Evolutionary conservation across 2,797 vertebrate species (phyloP).

Genomic region (Ambastaia sidthimunki): DNA sequence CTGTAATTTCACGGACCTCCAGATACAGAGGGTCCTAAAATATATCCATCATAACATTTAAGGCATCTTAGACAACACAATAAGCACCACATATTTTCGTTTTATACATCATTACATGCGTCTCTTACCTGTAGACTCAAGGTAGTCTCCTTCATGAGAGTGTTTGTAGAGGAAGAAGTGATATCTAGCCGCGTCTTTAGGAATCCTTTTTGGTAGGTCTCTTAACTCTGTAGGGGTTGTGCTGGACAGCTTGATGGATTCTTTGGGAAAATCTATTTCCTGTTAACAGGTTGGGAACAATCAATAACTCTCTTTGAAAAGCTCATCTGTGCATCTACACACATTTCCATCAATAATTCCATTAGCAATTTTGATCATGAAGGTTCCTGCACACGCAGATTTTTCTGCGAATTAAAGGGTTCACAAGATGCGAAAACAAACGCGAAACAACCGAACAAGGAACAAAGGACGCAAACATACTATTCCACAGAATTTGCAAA

Average conservation of each 20-base stretch:
- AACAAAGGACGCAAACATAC: not conserved
- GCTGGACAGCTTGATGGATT: constrained; percentile 84
- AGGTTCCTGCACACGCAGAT: not conserved
- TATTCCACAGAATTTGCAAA: not conserved
- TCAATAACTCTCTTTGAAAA: not conserved
- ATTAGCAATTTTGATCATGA: not conserved
- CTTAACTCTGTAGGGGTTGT: constrained; percentile 83
- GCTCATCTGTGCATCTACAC: not conserved
- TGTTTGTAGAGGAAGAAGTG: constrained; percentile 91
- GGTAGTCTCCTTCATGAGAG: constrained; percentile 85
- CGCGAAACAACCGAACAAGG: too few species aligned
- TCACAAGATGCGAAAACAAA: too few species aligned
- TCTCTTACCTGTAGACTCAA: constrained; percentile 84
- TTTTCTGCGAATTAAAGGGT: too few species aligned
- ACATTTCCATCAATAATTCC: not conserved
- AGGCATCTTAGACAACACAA: not conserved
- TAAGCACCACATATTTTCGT: not conserved
- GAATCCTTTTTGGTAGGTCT: constrained; percentile 86
- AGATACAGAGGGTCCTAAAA: not conserved
- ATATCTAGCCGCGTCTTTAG: constrained; percentile 85
- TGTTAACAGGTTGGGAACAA: constrained; percentile 65
- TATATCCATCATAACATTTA: not conserved
- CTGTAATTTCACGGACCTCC: too few species aligned
- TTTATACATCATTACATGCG: not conserved
- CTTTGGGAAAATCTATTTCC: constrained; percentile 90